These are phyloP conservation scores for Riparia riparia DNA, from an alignment of 2,113 vertebrate genomes.

Conservation along the genomic window DNA sequence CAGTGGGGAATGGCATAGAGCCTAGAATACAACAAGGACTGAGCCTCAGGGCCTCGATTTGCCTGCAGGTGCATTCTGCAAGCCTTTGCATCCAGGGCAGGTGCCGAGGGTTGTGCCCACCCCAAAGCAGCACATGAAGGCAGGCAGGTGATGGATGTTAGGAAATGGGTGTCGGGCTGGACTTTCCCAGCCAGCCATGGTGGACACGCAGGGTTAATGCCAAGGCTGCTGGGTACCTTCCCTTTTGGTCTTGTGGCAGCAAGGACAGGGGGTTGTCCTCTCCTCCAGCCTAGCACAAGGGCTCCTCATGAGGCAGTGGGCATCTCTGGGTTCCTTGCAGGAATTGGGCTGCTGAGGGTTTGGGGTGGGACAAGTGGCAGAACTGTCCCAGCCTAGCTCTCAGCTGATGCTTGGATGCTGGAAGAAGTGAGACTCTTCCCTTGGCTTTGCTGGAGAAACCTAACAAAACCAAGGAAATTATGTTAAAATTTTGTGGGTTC, in stretches of 20 bases:
- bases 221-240: neutral
- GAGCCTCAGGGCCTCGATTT: neutral
- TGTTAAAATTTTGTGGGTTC: neutral
- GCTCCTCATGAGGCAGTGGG: neutral
- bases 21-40: neutral
- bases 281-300: neutral
- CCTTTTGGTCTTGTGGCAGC: neutral
- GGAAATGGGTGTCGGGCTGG: neutral
- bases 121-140: neutral
- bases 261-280: neutral
- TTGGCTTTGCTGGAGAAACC: neutral
- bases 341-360: neutral
- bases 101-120: rapidly evolving
- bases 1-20: rapidly evolving
- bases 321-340: neutral
- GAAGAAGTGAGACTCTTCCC: neutral
- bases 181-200: neutral
- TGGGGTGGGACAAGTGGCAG: neutral
- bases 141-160: neutral
- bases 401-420: neutral
- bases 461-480: neutral
- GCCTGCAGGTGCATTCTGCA: neutral
- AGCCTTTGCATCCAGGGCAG: neutral
- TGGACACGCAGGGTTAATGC: rapidly evolving
- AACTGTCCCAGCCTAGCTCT: neutral